phyloP scores from a whole-genome alignment of 2,888 invertebrate species.

The Glyphotaelius pellucidus region DNA sequence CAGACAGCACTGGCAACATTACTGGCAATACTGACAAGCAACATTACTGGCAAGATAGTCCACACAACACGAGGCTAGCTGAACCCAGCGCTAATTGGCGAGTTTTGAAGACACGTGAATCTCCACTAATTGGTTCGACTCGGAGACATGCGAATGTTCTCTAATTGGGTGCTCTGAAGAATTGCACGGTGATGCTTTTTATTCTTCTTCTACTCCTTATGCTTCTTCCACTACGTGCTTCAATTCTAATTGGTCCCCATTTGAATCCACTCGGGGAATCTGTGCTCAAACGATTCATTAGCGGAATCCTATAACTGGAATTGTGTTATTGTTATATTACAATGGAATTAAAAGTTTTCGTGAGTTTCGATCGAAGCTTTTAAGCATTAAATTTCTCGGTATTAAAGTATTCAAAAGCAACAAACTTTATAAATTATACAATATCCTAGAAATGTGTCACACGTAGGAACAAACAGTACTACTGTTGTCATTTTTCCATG shows the following conservation, averaged over 20 bases:
- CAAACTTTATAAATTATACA: neutral
- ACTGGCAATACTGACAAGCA: neutral
- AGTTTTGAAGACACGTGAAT: slow-evolving; percentile 48
- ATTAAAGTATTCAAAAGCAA: neutral
- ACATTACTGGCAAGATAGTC: neutral
- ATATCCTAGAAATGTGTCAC: neutral
- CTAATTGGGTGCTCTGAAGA: slow-evolving; percentile 51
- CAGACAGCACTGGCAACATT: neutral
- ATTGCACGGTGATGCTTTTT: neutral
- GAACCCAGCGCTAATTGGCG: slow-evolving; percentile 37
- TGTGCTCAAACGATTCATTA: slow-evolving; percentile 33
- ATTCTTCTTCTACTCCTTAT: neutral
- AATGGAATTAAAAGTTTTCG: neutral
- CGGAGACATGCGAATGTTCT: slow-evolving; percentile 44
- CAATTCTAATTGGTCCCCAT: slow-evolving; percentile 48
- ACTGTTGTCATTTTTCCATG: neutral
- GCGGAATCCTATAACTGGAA: neutral
- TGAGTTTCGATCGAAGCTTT: neutral
- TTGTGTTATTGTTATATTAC: neutral
- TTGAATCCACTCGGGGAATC: slow-evolving; percentile 37
- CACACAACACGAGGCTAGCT: neutral
- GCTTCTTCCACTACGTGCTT: slow-evolving; percentile 19
- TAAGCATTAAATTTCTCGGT: neutral
- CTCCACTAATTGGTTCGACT: slow-evolving; percentile 47
- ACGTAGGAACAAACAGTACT: neutral